Evolutionary conservation across 2,888 invertebrate species (phyloP).

Genomic region (Drosophila neonasuta): DNA sequence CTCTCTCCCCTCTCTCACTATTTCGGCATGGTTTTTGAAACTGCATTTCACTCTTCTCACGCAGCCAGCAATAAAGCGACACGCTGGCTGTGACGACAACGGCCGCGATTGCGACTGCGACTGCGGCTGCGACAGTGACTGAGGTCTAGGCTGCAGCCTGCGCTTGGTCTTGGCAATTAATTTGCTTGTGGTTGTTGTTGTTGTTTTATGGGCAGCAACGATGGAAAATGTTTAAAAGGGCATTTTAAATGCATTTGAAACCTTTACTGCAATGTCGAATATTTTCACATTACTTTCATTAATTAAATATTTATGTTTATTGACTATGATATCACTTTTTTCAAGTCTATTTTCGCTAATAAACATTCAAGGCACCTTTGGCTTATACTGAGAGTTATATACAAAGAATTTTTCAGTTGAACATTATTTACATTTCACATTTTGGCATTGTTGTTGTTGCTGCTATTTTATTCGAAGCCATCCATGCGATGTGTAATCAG

Average conservation of each 20-base stretch:
- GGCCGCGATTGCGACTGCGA: conserved; percentile 3
- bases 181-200: conserved; percentile 29
- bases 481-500: conserved; percentile 51
- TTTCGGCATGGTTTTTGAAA: conserved; percentile 49
- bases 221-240: conserved; percentile 6
- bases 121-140: conserved; percentile 5
- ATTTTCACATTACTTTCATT: neutral
- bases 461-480: conserved; percentile 32
- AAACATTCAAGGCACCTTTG: too few relatives aligned
- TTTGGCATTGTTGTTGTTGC: conserved; percentile 27
- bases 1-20: conserved; percentile 1
- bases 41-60: conserved; percentile 53
- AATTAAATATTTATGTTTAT: neutral
- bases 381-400: too few relatives aligned
- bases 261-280: neutral
- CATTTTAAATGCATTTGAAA: neutral
- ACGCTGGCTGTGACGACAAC: conserved; percentile 9
- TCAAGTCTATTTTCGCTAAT: neutral
- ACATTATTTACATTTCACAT: neutral
- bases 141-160: conserved; percentile 36
- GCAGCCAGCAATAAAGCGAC: conserved; percentile 19
- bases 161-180: conserved; percentile 55
- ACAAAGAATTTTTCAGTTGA: neutral
- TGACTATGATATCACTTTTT: neutral
- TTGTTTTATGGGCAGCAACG: conserved; percentile 1